Percentiles rank a stretch among this genome's conserved stretches.
phyloP scores from a whole-genome alignment of 2,888 invertebrate genomes.

The Gnatocerus cornutus region DNA sequence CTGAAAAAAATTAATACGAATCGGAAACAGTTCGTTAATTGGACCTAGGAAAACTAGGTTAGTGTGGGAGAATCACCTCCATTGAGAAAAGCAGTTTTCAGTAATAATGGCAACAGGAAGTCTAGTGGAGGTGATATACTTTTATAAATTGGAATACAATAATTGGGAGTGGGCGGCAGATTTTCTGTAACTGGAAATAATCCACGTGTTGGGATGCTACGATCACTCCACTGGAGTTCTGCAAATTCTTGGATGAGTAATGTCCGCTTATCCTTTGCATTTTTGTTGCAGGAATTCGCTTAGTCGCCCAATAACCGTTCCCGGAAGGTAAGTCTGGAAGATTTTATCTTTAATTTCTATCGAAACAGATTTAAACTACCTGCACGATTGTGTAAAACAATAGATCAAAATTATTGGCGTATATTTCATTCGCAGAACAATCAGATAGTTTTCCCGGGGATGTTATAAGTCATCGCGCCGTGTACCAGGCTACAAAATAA shows the following conservation, averaged over 20 bases:
- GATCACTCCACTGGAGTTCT: conserved; percentile 25
- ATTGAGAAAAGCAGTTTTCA: conserved; percentile 26
- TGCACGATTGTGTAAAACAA: conserved; percentile 32
- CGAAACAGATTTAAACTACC: conserved; percentile 38
- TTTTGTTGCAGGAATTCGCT: conserved; percentile 47
- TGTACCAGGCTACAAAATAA: conserved; percentile 28
- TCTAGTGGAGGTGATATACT: conserved; percentile 11
- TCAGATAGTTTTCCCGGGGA: conserved; percentile 39
- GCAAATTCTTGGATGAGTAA: conserved; percentile 37
- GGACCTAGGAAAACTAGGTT: conserved; percentile 16
- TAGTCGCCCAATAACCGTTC: conserved; percentile 43
- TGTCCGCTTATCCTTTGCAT: conserved; percentile 31
- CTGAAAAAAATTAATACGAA: conserved; percentile 13
- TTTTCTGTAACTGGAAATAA: neutral
- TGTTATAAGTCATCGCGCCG: conserved; percentile 36
- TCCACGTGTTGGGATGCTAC: conserved; percentile 11
- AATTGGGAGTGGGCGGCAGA: conserved; percentile 9
- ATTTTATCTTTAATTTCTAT: conserved; percentile 40
- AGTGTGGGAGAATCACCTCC: conserved; percentile 19
- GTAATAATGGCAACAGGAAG: conserved; percentile 27
- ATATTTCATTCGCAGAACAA: conserved; percentile 44
- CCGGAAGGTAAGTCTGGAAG: conserved; percentile 45
- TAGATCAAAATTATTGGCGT: conserved; percentile 46
- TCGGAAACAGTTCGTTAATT: conserved; percentile 25
- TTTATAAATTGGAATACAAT: conserved; percentile 21